Conservation (phyloP, 2,888 invertebrate species). For the Andrena bicolor region DNA sequence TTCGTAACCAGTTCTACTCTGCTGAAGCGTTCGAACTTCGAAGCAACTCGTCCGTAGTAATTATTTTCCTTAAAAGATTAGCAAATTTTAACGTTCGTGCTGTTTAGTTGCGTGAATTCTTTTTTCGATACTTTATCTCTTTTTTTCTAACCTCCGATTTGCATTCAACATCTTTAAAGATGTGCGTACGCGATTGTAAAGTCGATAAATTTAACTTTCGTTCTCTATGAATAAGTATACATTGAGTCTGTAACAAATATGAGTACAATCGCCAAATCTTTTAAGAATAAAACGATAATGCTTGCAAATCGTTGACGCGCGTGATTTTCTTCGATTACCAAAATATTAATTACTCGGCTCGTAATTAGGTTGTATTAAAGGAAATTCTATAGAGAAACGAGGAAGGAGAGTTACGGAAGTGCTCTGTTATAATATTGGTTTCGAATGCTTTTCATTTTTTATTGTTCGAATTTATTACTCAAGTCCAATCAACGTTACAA, state of each 20-base stretch:
- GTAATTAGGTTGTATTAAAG: background rate
- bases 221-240: background rate
- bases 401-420: background rate
- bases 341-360: background rate
- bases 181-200: too few relatives aligned
- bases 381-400: background rate
- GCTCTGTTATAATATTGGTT: background rate
- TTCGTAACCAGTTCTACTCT: background rate
- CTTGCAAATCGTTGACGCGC: too few relatives aligned
- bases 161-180: background rate
- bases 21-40: background rate
- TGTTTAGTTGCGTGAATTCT: background rate
- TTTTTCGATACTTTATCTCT: background rate
- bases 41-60: background rate
- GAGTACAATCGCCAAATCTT: too few relatives aligned
- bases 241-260: too few relatives aligned
- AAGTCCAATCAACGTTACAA: slow-evolving; percentile 53
- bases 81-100: background rate
- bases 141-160: slow-evolving; percentile 14
- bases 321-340: too few relatives aligned
- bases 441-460: slow-evolving; percentile 13
- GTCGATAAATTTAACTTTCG: too few relatives aligned
- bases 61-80: background rate
- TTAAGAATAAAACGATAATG: too few relatives aligned
- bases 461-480: slow-evolving; percentile 50